These are phyloP conservation scores for Rallus crepitans DNA, from an alignment of 2,797 vertebrate genomes.

Conservation along the genomic window DNA sequence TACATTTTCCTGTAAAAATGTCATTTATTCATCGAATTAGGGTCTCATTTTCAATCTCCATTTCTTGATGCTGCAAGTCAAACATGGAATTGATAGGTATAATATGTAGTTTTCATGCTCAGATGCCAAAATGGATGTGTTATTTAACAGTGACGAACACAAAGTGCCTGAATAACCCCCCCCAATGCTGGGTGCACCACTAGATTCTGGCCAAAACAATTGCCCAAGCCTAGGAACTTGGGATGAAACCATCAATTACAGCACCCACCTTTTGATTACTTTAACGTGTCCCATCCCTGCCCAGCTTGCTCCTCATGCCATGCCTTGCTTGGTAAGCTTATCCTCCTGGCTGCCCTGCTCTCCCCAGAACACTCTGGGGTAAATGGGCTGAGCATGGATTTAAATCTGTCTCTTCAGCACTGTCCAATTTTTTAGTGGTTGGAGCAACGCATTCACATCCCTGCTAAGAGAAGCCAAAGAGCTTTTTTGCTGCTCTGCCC, in stretches of 20 bases:
- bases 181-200: neutral
- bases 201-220: neutral
- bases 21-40: neutral
- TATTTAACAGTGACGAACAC: neutral
- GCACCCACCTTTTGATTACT: neutral
- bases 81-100: neutral
- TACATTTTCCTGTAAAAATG: neutral
- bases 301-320: neutral
- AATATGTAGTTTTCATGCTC: neutral
- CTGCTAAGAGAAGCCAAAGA: neutral
- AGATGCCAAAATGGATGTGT: neutral
- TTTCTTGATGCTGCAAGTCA: neutral
- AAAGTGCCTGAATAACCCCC: neutral
- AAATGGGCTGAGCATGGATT: neutral
- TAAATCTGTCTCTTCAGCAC: neutral
- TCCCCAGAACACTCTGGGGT: neutral
- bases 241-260: neutral
- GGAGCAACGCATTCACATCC: neutral
- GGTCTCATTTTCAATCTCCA: neutral
- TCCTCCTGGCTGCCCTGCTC: rapidly evolving
- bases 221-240: neutral
- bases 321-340: neutral
- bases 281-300: neutral
- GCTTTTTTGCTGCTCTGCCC: neutral
- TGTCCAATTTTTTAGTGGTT: neutral